Evolutionary conservation across 2,113 vertebrate species (phyloP), one percentile per base, ranked within the genome.

Genomic region (Pseudonaja textilis): DNA sequence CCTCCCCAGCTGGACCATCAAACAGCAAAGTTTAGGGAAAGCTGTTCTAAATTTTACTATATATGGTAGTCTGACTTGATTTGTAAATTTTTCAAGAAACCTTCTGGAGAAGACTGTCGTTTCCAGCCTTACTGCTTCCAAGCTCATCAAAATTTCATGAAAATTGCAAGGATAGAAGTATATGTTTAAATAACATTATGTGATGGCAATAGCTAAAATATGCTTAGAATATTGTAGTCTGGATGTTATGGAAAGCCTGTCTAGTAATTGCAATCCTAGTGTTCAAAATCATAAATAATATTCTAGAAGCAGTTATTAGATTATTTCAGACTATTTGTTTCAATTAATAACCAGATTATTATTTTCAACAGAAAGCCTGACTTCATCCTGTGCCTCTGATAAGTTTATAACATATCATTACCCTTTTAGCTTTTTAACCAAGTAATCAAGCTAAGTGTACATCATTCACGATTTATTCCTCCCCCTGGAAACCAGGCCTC

Each of bases 391-490:
- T 47, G 85, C 20, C 54, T 86, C 81, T 86, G 91, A 74, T 45
- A 74, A n/a, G 42, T 52, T 88, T 52, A 74, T 12, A 52, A 55
- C 69, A 69, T 45, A 88, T 88, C 45, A 25, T 39, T 89, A 55
- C 47, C n/a, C 29, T 88, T 69, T 92, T 69, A 47, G 57, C 47
- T 88, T 87, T 88, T 92, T 92, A 88, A 69, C 47, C 59, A 92
- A 92, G 86, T 54, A 88, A 92, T 88, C 59, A 92, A 92, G 59
- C 57, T 88, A 88, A 69, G 85, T 50, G 22, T 69, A 87, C 50
- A 92, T 54, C 59, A 69, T 61, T 54, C 57, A 54, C 57, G 20
- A 69, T 88, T 88, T 88, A 92, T 92, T 88, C 59, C 85, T 88
- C 59, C 86, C 57, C 57, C 47, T 88, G 86, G 85, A 74, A 92